A percentile compares a stretch with the other conserved stretches of the same genome.
Evolutionary conservation across 2,888 invertebrate species (phyloP).

Genomic region (Leptopilina syphax): DNA sequence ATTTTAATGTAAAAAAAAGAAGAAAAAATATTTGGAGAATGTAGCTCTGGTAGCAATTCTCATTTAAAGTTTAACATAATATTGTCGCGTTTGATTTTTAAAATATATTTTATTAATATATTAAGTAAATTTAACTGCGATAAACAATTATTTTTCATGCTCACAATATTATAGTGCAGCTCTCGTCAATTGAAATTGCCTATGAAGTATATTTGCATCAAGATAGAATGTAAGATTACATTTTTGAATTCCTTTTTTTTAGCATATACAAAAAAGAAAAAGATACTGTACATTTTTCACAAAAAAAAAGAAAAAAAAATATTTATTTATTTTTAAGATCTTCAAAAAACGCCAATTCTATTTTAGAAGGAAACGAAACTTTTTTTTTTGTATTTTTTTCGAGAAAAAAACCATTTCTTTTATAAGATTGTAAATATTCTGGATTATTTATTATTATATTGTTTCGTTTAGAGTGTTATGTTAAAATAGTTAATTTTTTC

Average conservation of each 20-base stretch:
- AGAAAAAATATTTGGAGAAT: slow-evolving; percentile 46
- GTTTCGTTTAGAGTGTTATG: too few species aligned
- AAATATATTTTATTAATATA: slow-evolving; percentile 67
- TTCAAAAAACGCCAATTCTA: background rate
- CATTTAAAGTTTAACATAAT: slow-evolving; percentile 48
- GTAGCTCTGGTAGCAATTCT: slow-evolving; percentile 61
- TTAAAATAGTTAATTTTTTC: too few species aligned
- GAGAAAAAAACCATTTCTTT: too few species aligned
- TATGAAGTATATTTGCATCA: slow-evolving; percentile 43
- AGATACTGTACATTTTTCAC: slow-evolving; percentile 11
- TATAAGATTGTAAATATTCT: too few species aligned
- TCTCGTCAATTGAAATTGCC: slow-evolving; percentile 62
- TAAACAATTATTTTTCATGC: slow-evolving; percentile 56
- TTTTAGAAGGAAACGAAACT: background rate
- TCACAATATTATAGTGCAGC: slow-evolving; percentile 52
- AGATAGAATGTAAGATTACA: slow-evolving; percentile 11
- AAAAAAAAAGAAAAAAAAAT: too few species aligned
- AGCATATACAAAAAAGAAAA: background rate
- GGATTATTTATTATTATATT: too few species aligned
- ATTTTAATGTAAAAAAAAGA: slow-evolving; percentile 53
- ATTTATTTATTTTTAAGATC: too few species aligned
- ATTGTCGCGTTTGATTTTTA: slow-evolving; percentile 60
- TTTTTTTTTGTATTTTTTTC: background rate
- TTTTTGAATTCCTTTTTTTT: background rate
- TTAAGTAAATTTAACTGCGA: slow-evolving; percentile 55